phyloP scores from a whole-genome alignment of 2,113 vertebrate genomes.

The Octodon degus region DNA sequence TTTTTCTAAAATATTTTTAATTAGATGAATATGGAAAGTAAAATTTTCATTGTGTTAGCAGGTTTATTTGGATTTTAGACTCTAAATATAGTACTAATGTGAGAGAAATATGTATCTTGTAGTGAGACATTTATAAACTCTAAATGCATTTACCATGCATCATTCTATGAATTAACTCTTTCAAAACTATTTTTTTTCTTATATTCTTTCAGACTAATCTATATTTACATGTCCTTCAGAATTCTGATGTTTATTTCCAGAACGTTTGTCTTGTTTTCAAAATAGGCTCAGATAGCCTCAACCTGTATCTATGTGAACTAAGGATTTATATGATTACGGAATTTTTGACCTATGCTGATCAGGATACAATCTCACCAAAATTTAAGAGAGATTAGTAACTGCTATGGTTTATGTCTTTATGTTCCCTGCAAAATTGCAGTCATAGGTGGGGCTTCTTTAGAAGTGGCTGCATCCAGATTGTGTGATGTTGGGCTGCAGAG shows the following conservation, averaged over 20 bases:
- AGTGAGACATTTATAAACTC: neutral
- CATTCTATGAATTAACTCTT: neutral
- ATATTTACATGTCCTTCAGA: conserved; percentile 21
- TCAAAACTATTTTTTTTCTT: conserved; percentile 25
- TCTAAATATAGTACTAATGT: conserved; percentile 11
- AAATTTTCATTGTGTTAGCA: neutral
- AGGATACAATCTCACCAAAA: neutral
- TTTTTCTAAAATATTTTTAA: neutral
- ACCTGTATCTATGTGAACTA: neutral
- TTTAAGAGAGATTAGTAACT: neutral
- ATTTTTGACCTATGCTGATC: neutral
- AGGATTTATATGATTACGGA: conserved; percentile 23
- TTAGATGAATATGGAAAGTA: neutral
- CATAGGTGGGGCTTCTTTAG: neutral
- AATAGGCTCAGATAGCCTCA: neutral
- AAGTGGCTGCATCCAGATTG: neutral
- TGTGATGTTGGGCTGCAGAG: no score
- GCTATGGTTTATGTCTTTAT: neutral
- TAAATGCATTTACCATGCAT: neutral
- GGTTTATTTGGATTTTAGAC: neutral
- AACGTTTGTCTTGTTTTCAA: neutral
- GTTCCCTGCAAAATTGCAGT: neutral
- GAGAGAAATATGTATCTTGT: neutral
- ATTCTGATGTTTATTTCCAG: neutral
- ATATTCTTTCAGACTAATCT: neutral